phyloP scores from a whole-genome alignment of 2,888 invertebrate genomes.

The Trichopria drosophilae region DNA sequence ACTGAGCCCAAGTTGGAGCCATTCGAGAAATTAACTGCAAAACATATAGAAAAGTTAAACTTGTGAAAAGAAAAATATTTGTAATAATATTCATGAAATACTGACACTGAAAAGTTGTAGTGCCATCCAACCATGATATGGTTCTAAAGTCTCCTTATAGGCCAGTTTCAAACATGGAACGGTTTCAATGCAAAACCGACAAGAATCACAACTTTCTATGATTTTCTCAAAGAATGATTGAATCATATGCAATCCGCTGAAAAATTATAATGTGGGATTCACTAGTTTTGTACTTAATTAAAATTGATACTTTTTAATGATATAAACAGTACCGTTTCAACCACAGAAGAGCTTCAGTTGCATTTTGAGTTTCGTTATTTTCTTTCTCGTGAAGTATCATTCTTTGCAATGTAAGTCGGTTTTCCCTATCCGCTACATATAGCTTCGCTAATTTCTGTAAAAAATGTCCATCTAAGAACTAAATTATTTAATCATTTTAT shows the following conservation, averaged over 20 bases:
- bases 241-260: slow-evolving; percentile 68
- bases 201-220: slow-evolving; percentile 59
- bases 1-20: slow-evolving; percentile 66
- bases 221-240: slow-evolving; percentile 65
- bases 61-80: not conserved
- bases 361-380: slow-evolving; percentile 59
- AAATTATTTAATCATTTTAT: not conserved
- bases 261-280: slow-evolving; percentile 36
- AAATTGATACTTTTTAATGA: not conserved
- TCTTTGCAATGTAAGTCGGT: slow-evolving; percentile 68
- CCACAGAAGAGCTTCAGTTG: slow-evolving; percentile 73
- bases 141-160: slow-evolving; percentile 72
- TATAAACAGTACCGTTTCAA: slow-evolving; percentile 66
- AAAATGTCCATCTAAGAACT: too few relatives aligned
- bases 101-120: slow-evolving; percentile 72
- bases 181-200: slow-evolving; percentile 63
- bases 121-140: slow-evolving; percentile 76
- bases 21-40: slow-evolving; percentile 68
- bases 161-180: slow-evolving; percentile 67
- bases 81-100: slow-evolving; percentile 38
- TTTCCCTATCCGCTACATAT: slow-evolving; percentile 62
- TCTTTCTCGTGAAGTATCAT: slow-evolving; percentile 68
- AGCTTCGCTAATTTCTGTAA: slow-evolving; percentile 67
- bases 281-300: not conserved
- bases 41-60: slow-evolving; percentile 5